Evolutionary conservation across 2,888 invertebrate species (phyloP), one percentile per base, ranked within the genome.

Genomic region (Cremastobaeus sp.): DNA sequence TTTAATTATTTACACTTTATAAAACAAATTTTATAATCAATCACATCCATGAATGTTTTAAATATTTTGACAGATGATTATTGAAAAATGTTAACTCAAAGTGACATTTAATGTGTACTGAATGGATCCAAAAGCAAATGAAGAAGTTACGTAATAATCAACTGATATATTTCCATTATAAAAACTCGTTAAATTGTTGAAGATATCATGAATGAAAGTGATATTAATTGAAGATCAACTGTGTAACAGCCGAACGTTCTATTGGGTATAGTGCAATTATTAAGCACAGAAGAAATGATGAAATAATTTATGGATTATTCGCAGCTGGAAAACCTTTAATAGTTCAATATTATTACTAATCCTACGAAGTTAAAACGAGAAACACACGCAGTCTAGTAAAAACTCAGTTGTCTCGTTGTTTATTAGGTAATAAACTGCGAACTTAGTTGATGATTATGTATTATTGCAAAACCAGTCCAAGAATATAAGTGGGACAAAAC

Each of bases 301-400:
- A 55, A 66, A 66, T 65, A 54, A 65, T 65, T 65, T 45, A 54
- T 47, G 45, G 50, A 54, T 45, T 28, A 48, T 55, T 39, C 65
- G 20, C 65, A 55, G 48, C 65, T n/a, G 55, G 65, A 32, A 35
- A 48, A 28, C 65, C 48, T 55, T 66, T 66, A 39, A 66, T 55
- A 47, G 47, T 54, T 35, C 15, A 43, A 30, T 25, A 41, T 48
- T 55, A 55, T 48, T 39, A 48, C 47, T 48, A 21, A 48, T 54
- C 45, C 52, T 47, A 55, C 39, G 64, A 45, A 28, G 37, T 65
- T 65, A 39, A 47, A 54, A 65, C 55, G 65, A 52, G 32, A 32
- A 17, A 43, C 25, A 30, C 39, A 18, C 21, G 37, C 35, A 47
- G 20, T 60, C 39, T 18, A 32, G 14, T 60, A 12, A 39, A 48